Base-by-base conservation (phyloP, 2,113 vertebrate genomes). In the Neopipo cinnamomea region DNA sequence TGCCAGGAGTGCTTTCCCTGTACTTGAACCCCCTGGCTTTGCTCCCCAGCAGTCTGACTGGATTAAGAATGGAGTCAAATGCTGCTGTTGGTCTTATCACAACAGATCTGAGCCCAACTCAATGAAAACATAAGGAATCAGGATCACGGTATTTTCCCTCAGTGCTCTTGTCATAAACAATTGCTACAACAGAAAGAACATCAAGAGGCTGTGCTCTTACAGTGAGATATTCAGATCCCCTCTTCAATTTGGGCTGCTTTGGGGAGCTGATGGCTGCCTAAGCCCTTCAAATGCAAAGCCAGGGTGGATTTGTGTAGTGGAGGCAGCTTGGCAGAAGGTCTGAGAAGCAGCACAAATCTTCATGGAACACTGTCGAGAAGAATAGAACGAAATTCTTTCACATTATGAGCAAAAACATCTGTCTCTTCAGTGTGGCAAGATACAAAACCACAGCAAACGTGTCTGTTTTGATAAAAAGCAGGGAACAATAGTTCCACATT, bases 1-100 rank as follows among this genome's bases (percentile, higher is more conserved):
- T 18, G 56, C 67, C 89, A 39, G 25, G 62, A 62, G 39, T 65
- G 50, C 28, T 50, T 19, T 81, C 4, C 18, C 10, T 25, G 23
- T 46, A 47, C 79, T 85, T 61, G 61, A 93, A 11, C 56, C 95
- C 85, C 87, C 63, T 27, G 91, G 93, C 78, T 91, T 79, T 88
- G 73, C 79, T 91, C 79, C 72, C 76, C 79, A 95, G 76, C 66
- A 94, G 72, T 92, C 22, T 39, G 77, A 83, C 91, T 96, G 89
- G 89, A 96, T 97, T 97, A 97, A 82, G 85, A 92, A 71, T 20
- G 77, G 93, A 97, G 90, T 80, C 95, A 96, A 91, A 90, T 27
- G 62, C 59, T 90, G 62, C 39, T 96, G 14, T 65, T 94, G 94
- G 73, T 84, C 77, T 85, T 83, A 87, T 91, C 84, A 89, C 91